Percentiles rank a stretch among this genome's conserved stretches.
Evolutionary conservation across 2,113 vertebrate species (phyloP).

Genomic region (Craseonycteris thonglongyai): DNA sequence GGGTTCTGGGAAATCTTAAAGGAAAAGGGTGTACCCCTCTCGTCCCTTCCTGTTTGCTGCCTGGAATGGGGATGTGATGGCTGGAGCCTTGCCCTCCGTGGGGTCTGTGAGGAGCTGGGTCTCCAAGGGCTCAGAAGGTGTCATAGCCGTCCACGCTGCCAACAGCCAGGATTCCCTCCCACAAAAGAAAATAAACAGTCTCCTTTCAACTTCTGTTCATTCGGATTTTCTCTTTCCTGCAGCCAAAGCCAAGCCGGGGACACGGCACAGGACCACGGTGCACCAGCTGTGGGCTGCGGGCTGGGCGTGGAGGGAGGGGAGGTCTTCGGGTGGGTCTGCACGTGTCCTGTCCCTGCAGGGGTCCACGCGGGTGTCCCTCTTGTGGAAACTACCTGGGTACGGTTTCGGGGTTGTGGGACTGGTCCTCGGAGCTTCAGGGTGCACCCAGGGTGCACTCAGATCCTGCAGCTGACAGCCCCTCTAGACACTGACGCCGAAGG

Average conservation of each 20-base stretch:
- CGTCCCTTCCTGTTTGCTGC: neutral
- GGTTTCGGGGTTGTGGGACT: neutral
- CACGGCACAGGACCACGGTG: neutral
- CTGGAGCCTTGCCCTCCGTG: neutral
- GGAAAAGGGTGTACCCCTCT: fast-evolving
- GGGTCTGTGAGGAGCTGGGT: neutral
- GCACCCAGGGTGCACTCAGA: too few species aligned
- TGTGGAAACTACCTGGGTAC: fast-evolving
- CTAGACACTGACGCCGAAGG: neutral
- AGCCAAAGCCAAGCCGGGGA: neutral
- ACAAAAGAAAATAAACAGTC: neutral
- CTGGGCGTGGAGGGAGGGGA: fast-evolving
- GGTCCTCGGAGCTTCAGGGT: neutral
- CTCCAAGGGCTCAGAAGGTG: neutral
- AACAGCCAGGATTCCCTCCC: neutral
- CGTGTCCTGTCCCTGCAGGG: too few species aligned
- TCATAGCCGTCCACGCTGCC: neutral
- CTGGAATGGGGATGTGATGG: neutral
- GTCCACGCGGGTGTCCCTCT: fast-evolving
- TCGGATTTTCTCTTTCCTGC: neutral
- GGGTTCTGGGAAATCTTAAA: neutral
- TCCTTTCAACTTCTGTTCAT: neutral
- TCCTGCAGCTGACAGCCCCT: neutral
- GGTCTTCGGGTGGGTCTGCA: neutral
- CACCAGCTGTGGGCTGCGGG: fast-evolving